Conservation (phyloP, 2,797 vertebrate genomes). For the Melanotaenia trifasciata region DNA sequence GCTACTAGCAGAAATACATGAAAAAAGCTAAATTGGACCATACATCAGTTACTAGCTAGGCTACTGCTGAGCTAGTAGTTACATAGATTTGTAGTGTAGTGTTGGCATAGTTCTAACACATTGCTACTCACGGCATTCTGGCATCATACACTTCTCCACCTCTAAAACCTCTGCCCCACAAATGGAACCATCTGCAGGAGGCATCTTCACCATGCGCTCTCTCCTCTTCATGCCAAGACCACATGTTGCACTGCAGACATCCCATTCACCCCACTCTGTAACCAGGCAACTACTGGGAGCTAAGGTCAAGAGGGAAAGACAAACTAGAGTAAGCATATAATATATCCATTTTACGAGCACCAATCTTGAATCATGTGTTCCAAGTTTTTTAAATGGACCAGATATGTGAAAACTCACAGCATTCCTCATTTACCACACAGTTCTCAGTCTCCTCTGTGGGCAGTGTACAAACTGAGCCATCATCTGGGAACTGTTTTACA, state of each 20-base stretch:
- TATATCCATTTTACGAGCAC: too few relatives aligned
- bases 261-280: constrained; percentile 98
- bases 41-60: background rate
- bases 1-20: background rate
- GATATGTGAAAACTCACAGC: constrained; percentile 85
- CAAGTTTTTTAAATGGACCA: background rate
- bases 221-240: constrained; percentile 93
- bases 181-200: constrained; percentile 93
- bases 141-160: constrained; percentile 99
- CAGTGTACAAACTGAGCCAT: constrained; percentile 93
- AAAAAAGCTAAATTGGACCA: background rate
- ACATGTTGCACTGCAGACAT: constrained; percentile 96
- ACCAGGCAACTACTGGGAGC: constrained; percentile 96
- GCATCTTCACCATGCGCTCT: constrained; percentile 96
- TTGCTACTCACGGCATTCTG: constrained; percentile 93
- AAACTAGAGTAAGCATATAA: too few relatives aligned
- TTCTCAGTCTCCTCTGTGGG: constrained; percentile 94
- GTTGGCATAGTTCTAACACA: constrained; percentile 15
- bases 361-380: background rate
- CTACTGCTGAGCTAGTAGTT: background rate
- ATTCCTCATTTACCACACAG: constrained; percentile 94
- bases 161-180: constrained; percentile 93
- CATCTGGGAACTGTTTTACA: constrained; percentile 96
- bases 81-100: background rate
- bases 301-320: constrained; percentile 56